phyloP scores from a whole-genome alignment of 2,113 vertebrate species.

The Charadrius vociferus region DNA sequence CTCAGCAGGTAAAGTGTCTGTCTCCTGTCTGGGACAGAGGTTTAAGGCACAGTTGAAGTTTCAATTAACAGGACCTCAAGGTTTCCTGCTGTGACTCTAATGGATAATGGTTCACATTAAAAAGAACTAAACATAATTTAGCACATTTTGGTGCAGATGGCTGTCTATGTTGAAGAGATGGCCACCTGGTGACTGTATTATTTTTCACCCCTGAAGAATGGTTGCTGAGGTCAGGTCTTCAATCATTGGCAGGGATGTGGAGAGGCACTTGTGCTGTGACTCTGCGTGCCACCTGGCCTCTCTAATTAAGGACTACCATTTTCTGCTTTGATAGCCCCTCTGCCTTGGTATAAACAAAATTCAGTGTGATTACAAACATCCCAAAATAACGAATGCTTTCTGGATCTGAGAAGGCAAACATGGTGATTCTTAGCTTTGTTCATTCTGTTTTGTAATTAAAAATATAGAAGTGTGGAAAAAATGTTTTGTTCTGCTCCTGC shows the following conservation, averaged over 20 bases:
- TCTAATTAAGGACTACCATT: conserved; percentile 64
- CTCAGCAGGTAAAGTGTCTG: conserved; percentile 32
- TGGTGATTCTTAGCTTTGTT: conserved; percentile 6
- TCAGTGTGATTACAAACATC: background rate
- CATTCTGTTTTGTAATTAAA: conserved; percentile 42
- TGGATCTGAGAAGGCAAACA: background rate
- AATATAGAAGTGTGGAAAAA: background rate
- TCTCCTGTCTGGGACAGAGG: conserved; percentile 29
- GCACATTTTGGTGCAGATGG: conserved; percentile 51
- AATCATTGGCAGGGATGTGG: conserved; percentile 29
- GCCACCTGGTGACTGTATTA: conserved; percentile 64
- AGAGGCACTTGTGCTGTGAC: conserved; percentile 38
- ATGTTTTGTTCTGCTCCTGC: background rate
- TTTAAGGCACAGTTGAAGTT: conserved; percentile 49
- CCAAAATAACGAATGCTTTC: background rate
- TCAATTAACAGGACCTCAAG: conserved; percentile 52
- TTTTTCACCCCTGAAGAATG: conserved; percentile 60
- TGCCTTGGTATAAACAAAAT: conserved; percentile 20
- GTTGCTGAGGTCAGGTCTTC: conserved; percentile 56
- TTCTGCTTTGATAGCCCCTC: conserved; percentile 61
- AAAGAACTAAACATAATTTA: conserved; percentile 67
- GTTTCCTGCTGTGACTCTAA: conserved; percentile 55
- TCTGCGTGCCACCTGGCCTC: conserved; percentile 66
- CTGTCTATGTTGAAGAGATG: conserved; percentile 52
- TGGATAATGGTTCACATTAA: conserved; percentile 63